A percentile compares a stretch with the other conserved stretches of the same genome.
These are phyloP conservation scores for Cheilosia pagana DNA, from an alignment of 2,888 invertebrate genomes.

Conservation along the genomic window DNA sequence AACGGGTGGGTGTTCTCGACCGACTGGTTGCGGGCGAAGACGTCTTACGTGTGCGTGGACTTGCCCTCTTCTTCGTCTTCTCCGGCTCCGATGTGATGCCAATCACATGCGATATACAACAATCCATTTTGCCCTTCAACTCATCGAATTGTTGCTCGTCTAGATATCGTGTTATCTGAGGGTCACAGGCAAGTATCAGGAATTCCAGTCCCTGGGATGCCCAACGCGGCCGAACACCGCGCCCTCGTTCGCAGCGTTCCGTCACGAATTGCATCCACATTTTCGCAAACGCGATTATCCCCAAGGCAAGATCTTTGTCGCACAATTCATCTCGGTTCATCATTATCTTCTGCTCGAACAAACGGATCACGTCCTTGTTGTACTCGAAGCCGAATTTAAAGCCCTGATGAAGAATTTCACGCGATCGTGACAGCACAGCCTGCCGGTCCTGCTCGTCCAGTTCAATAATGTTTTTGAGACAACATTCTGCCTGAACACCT, in stretches of 20 bases:
- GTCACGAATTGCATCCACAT: constrained; percentile 96
- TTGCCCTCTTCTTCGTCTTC: constrained; percentile 82
- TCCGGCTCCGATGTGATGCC: constrained; percentile 86
- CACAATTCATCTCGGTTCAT: constrained; percentile 81
- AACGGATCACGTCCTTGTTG: constrained; percentile 85
- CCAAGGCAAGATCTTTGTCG: constrained; percentile 84
- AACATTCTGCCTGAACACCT: constrained; percentile 81
- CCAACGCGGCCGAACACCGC: constrained; percentile 93
- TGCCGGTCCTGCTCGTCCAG: constrained; percentile 84
- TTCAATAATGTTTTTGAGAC: constrained; percentile 80
- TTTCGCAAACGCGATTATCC: constrained; percentile 88
- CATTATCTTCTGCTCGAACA: constrained; percentile 84
- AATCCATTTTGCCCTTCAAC: constrained; percentile 91
- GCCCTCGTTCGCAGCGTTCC: constrained; percentile 91
- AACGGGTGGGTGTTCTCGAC: constrained; percentile 83
- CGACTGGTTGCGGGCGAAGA: constrained; percentile 82
- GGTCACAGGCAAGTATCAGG: constrained; percentile 92
- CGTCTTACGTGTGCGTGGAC: constrained; percentile 82
- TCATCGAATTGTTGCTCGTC: constrained; percentile 91
- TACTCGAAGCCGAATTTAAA: constrained; percentile 95
- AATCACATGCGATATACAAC: constrained; percentile 94
- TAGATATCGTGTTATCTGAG: constrained; percentile 90
- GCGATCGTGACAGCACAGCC: constrained; percentile 87
- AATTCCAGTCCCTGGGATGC: constrained; percentile 95
- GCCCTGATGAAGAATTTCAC: constrained; percentile 93